A percentile compares a stretch with the other conserved stretches of the same genome.
Conservation (phyloP, 2,888 invertebrate species). For the Phaedon cochleariae region DNA sequence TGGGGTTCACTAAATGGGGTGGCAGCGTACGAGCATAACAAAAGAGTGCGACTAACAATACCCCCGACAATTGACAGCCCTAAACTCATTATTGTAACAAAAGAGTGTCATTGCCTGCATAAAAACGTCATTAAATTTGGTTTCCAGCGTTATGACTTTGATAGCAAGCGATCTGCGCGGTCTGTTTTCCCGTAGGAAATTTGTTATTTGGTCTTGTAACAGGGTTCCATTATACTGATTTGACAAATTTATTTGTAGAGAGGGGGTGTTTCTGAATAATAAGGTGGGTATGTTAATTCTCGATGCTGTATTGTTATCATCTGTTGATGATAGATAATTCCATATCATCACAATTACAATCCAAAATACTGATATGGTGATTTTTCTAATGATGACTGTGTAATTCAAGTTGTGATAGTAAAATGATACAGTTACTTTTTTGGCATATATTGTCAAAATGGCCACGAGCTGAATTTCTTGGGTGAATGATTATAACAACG, state of each 20-base stretch:
- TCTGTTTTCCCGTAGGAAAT: constrained; percentile 46
- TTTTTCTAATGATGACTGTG: no score
- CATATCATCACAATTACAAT: no score
- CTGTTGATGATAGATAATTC: no score
- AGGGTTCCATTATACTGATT: not conserved
- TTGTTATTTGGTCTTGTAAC: constrained; percentile 1
- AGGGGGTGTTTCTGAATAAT: not conserved
- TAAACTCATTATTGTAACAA: constrained; percentile 63
- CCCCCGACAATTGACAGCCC: constrained; percentile 60
- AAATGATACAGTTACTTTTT: no score
- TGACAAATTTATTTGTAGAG: not conserved
- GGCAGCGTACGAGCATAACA: constrained; percentile 37
- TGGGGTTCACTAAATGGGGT: constrained; percentile 13
- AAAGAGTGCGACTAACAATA: constrained; percentile 51
- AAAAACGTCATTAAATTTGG: constrained; percentile 62
- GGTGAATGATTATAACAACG: no score
- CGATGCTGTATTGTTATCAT: no score
- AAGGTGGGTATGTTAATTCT: no score
- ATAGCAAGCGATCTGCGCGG: constrained; percentile 52
- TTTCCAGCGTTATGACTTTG: constrained; percentile 56
- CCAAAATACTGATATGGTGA: no score
- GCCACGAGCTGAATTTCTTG: no score
- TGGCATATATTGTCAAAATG: no score
- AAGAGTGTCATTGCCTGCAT: constrained; percentile 63
- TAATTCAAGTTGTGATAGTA: no score